Conservation (phyloP, 2,888 invertebrate genomes). For the Drosophila nr. perissopoda region DNA sequence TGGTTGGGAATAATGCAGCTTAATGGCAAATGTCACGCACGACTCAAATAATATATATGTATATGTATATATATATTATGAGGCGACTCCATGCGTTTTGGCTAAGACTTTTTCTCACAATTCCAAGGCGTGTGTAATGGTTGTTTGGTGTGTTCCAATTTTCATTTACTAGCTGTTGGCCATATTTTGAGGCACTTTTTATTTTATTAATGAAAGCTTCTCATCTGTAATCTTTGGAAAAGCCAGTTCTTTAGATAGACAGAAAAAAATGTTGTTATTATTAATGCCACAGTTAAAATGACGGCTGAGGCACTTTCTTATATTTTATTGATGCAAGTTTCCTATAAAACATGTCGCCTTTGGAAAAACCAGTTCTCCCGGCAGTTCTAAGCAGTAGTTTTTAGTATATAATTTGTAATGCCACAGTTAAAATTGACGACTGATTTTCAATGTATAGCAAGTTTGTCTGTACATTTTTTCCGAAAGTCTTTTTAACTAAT, state of each 20-base stretch:
- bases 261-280: neutral
- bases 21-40: conserved; percentile 84
- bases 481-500: neutral
- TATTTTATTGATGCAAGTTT: neutral
- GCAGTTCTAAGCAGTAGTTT: neutral
- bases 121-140: conserved; percentile 15
- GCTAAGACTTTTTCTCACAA: neutral
- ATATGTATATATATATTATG: conserved; percentile 28
- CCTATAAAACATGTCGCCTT: neutral
- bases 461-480: neutral
- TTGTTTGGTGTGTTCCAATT: neutral
- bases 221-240: neutral
- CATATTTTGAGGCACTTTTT: neutral
- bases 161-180: conserved; percentile 1
- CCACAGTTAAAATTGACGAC: neutral
- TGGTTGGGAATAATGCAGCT: conserved; percentile 76
- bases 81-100: conserved; percentile 7
- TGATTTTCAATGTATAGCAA: neutral
- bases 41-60: conserved; percentile 43
- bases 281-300: neutral
- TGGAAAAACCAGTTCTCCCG: neutral
- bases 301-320: neutral
- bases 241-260: neutral
- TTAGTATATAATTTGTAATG: neutral
- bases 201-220: neutral